Evolutionary conservation across 2,113 vertebrate species (phyloP).

Genomic region (Puffinus mauretanicus): DNA sequence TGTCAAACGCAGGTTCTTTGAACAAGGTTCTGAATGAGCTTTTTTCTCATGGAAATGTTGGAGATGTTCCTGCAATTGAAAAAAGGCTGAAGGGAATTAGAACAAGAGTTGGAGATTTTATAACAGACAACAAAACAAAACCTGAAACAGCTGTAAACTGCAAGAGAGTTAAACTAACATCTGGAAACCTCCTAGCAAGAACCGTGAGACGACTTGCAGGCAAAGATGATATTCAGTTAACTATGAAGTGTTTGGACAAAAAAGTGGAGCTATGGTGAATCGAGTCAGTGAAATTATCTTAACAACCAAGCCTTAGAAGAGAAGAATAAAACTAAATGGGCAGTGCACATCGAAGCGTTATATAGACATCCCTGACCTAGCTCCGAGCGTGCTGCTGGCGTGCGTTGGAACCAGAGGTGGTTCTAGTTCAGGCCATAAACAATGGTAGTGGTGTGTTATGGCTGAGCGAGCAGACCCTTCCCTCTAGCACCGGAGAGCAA

Average conservation of each 20-base stretch:
- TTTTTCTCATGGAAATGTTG: not conserved
- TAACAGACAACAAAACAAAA: not conserved
- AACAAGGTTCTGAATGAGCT: not conserved
- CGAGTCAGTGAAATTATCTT: not conserved
- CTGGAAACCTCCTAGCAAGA: not conserved
- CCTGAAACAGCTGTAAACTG: not conserved
- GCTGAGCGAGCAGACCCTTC: not conserved
- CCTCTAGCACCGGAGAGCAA: not conserved
- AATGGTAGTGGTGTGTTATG: too few species aligned
- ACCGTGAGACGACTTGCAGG: not conserved
- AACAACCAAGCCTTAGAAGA: not conserved
- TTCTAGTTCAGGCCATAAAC: not conserved
- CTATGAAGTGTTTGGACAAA: not conserved
- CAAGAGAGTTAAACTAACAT: not conserved
- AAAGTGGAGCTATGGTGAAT: not conserved
- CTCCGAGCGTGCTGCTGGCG: not conserved
- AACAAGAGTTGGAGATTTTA: not conserved
- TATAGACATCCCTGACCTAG: not conserved
- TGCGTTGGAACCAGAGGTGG: not conserved
- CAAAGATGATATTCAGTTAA: not conserved
- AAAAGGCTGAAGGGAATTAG: not conserved
- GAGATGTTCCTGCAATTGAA: not conserved
- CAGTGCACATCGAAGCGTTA: fast-evolving
- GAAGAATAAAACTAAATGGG: not conserved
- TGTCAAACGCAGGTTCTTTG: not conserved